Evolutionary conservation across 1,140 invertebrate genomes (phyloP).

Genomic region (Conus ventricosus): DNA sequence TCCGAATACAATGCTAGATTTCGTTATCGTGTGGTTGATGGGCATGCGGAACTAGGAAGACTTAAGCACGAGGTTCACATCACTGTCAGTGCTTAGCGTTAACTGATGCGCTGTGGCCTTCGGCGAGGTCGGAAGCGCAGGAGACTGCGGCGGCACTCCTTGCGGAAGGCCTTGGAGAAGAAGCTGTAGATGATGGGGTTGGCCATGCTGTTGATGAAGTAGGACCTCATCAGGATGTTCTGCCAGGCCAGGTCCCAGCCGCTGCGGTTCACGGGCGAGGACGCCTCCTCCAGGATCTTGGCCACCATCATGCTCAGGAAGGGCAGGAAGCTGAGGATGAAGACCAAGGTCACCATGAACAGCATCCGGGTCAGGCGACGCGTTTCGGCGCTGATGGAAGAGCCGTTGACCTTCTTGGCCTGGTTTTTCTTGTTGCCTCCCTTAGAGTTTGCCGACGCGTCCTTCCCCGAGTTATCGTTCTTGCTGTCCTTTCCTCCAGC

Average conservation of each 20-base stretch:
- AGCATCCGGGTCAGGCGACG: constrained; percentile 52
- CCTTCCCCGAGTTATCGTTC: no score
- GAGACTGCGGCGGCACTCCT: constrained; percentile 30
- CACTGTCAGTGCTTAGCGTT: no score
- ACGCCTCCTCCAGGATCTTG: constrained; percentile 41
- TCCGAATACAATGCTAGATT: no score
- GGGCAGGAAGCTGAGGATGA: constrained; percentile 54
- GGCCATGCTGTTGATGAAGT: constrained; percentile 59
- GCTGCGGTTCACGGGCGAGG: constrained; percentile 30
- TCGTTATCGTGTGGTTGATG: no score
- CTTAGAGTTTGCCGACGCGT: no score
- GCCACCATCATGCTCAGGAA: constrained; percentile 49
- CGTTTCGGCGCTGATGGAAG: neutral
- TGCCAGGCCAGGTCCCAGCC: constrained; percentile 24
- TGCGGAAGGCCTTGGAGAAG: constrained; percentile 52
- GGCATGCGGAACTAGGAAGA: no score
- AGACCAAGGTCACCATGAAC: constrained; percentile 52
- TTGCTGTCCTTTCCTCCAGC: no score
- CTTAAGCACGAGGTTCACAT: no score
- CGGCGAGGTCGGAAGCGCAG: no score
- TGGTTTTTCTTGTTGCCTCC: no score
- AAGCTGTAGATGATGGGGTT: constrained; percentile 62
- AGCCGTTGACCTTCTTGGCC: no score
- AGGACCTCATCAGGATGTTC: constrained; percentile 47
- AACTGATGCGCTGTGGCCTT: no score